These are phyloP conservation scores for Podarcis muralis DNA, from an alignment of 2,113 vertebrate species.

Conservation along the genomic window DNA sequence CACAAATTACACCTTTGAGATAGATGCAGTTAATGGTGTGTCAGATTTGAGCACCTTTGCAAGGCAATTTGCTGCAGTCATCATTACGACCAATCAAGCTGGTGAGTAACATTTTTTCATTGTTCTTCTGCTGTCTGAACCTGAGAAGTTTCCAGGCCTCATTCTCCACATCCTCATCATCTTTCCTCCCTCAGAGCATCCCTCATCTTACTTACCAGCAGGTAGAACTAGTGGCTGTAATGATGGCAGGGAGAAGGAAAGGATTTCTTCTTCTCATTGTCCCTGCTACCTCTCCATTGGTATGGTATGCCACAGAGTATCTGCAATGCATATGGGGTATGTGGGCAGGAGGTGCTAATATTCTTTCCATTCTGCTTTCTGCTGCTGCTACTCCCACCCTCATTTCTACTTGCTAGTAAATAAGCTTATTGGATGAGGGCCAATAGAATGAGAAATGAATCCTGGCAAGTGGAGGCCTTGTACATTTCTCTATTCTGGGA, in stretches of 20 bases:
- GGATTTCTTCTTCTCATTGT: background rate
- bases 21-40: slow-evolving; percentile 92
- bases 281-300: background rate
- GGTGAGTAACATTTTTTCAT: slow-evolving; percentile 79
- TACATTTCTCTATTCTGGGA: no score
- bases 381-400: no score
- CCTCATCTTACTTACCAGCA: background rate
- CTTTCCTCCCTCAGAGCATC: background rate
- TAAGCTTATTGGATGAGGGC: no score
- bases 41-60: slow-evolving; percentile 81
- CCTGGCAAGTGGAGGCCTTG: no score
- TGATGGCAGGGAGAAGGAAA: background rate
- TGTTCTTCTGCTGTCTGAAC: background rate
- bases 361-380: no score
- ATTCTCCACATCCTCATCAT: background rate
- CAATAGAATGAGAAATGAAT: no score
- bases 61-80: slow-evolving; percentile 91
- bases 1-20: slow-evolving; percentile 98
- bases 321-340: no score
- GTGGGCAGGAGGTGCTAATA: no score
- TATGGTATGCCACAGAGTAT: background rate
- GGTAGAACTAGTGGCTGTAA: background rate
- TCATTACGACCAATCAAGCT: slow-evolving; percentile 98
- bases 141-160: background rate
- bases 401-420: no score